Conservation (phyloP, 2,888 invertebrate genomes). For the Neocrepidodera transversa region DNA sequence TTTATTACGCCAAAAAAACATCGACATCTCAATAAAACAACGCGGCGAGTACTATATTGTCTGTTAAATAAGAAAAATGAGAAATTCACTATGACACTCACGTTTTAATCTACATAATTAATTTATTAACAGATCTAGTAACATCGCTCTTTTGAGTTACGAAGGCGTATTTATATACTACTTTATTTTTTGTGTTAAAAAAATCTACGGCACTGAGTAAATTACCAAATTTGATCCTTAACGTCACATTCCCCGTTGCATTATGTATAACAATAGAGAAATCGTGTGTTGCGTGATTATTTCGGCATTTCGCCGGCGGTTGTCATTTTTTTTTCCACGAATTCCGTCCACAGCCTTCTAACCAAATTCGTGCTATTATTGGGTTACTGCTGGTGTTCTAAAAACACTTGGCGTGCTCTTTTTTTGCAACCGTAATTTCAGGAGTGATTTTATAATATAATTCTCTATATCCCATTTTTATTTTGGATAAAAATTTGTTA, state of each 20-base stretch:
- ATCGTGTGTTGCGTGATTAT: conserved; percentile 51
- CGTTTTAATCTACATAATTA: background rate
- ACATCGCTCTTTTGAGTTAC: no score
- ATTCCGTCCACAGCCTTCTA: conserved; percentile 41
- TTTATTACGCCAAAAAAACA: conserved; percentile 46
- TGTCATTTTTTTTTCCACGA: conserved; percentile 52
- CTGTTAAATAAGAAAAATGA: conserved; percentile 19
- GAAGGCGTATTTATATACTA: no score
- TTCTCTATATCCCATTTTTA: no score
- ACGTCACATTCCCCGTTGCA: conserved; percentile 20
- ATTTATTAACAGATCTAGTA: no score
- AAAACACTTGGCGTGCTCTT: conserved; percentile 18
- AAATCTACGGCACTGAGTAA: background rate
- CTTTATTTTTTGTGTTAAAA: no score
- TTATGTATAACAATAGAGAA: conserved; percentile 26
- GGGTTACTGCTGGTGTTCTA: conserved; percentile 35
- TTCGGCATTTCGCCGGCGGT: conserved; percentile 53
- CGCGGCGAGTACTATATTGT: conserved; percentile 32
- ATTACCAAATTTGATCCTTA: conserved; percentile 22
- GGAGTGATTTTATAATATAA: conserved; percentile 5
- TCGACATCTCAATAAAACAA: conserved; percentile 33
- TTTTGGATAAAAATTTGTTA: no score
- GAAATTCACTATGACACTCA: background rate
- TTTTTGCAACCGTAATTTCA: conserved; percentile 19
- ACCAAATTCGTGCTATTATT: conserved; percentile 38